Evolutionary conservation across 2,888 invertebrate genomes (phyloP), one percentile per base, ranked within the genome.

Genomic region (Epinotia brunnichana): DNA sequence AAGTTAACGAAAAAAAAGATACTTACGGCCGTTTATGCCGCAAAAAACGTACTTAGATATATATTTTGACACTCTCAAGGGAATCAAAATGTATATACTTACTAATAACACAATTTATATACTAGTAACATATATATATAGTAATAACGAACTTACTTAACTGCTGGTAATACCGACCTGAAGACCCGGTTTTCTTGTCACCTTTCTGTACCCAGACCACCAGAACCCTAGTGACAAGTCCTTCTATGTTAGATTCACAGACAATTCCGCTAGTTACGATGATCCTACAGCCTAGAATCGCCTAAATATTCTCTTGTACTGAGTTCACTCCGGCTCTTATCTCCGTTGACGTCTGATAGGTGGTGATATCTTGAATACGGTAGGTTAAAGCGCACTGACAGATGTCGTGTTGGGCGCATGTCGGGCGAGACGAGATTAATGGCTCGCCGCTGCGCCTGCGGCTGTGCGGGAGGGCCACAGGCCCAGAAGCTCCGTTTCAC

Each of bases 331-430:
- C 9, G 19, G 35, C 15, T 39, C 15, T 57, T 62, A 48, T 62
- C 62, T 62, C 44, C 66, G 54, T 19, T 66, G 66, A 66, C 54
- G 39, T 54, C 51, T 35, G 51, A 63, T 62, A 62, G 35, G 35
- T 48, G 61, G 24, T 48, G 62, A 62, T 17, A 62, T 24, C 54
- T 56, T 21, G 66, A 35, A 48, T 62, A 21, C 54, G 66, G 66
- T 53, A 66, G 54, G 54, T 29, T 41, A 48, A 48, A 17, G 54
- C 41, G 66, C 64, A 53, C 15, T 56, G 66, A 66, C 54, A 66
- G 66, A 66, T 54, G 53, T 29, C 56, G 29, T 13, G 64, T 39
- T 19, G 15, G 35, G 54, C 54, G 64, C 54, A 66, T 54, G 64
- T 66, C 64, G 21, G 53, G 21, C 44, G 44, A 29, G 29, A 29